phyloP scores from a whole-genome alignment of 2,797 vertebrate species.

The Lepilemur septentrionalis region DNA sequence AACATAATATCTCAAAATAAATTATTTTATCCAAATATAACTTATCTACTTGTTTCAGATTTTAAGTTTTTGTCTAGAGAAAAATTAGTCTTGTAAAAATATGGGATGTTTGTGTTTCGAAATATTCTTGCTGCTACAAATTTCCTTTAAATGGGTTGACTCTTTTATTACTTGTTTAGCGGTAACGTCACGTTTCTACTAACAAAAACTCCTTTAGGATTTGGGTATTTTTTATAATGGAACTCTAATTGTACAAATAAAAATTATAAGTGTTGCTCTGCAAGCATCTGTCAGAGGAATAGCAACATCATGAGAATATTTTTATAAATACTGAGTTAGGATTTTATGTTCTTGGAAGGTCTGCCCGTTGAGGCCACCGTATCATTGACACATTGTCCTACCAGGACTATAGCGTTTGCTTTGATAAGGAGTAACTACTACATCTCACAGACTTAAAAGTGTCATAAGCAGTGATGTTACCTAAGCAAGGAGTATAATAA shows the following conservation, averaged over 20 bases:
- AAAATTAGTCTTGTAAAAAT: conserved; percentile 84
- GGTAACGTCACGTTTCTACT: conserved; percentile 99
- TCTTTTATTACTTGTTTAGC: conserved; percentile 99
- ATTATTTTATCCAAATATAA: conserved; percentile 74
- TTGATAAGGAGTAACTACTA: conserved; percentile 90
- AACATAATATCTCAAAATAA: conserved; percentile 71
- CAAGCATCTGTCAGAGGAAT: conserved; percentile 88
- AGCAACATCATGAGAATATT: conserved; percentile 86
- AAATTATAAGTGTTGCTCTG: conserved; percentile 87
- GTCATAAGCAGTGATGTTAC: conserved; percentile 99
- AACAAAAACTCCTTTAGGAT: conserved; percentile 90
- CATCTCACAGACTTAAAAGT: conserved; percentile 93
- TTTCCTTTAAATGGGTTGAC: conserved; percentile 94
- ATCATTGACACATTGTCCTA: conserved; percentile 90
- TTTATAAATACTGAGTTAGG: conserved; percentile 86
- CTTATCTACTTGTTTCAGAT: conserved; percentile 74
- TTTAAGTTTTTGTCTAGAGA: conserved; percentile 79
- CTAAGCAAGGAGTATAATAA: conserved; percentile 99
- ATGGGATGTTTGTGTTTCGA: conserved; percentile 83
- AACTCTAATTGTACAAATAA: conserved; percentile 86
- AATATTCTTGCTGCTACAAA: conserved; percentile 84
- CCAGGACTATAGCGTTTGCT: conserved; percentile 91
- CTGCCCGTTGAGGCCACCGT: conserved; percentile 88
- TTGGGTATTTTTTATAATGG: conserved; percentile 84
- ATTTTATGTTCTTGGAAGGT: conserved; percentile 92